Conservation (phyloP, 2,888 invertebrate genomes). For the Hypsopygia costalis region DNA sequence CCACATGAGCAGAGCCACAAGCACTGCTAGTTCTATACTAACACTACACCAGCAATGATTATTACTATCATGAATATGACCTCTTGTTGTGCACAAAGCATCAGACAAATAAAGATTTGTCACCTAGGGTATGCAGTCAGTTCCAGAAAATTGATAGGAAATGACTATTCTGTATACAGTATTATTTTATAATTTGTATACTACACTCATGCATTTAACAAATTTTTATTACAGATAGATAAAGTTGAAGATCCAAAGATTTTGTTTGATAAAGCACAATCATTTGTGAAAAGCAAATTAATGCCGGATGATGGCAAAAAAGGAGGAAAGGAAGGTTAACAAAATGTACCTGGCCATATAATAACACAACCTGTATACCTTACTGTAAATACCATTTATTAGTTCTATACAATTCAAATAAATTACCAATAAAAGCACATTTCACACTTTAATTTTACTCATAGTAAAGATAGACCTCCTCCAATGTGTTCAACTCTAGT, state of each 20-base stretch:
- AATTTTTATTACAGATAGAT: slow-evolving; percentile 84
- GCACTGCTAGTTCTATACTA: too few relatives aligned
- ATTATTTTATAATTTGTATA: too few relatives aligned
- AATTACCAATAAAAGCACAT: slow-evolving; percentile 33
- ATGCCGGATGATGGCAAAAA: slow-evolving; percentile 39
- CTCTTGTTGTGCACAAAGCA: too few relatives aligned
- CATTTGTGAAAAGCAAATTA: slow-evolving; percentile 84
- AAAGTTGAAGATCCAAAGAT: slow-evolving; percentile 91
- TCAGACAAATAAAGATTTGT: too few relatives aligned
- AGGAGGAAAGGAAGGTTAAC: slow-evolving; percentile 20
- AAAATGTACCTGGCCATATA: slow-evolving; percentile 12
- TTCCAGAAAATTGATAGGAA: too few relatives aligned
- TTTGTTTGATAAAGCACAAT: slow-evolving; percentile 85
- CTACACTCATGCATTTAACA: too few relatives aligned
- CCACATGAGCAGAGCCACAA: too few relatives aligned
- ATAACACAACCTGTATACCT: slow-evolving; percentile 29
- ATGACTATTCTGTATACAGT: too few relatives aligned
- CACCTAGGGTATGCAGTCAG: too few relatives aligned
- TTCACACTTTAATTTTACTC: slow-evolving; percentile 33
- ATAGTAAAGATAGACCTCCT: slow-evolving; percentile 86
- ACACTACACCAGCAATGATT: too few relatives aligned
- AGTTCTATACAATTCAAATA: slow-evolving; percentile 53
- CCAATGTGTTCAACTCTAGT: slow-evolving; percentile 91
- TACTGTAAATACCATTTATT: slow-evolving; percentile 62
- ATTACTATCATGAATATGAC: too few relatives aligned